Evolutionary conservation across 2,113 vertebrate species (phyloP).

Genomic region (Dissostichus mawsoni): DNA sequence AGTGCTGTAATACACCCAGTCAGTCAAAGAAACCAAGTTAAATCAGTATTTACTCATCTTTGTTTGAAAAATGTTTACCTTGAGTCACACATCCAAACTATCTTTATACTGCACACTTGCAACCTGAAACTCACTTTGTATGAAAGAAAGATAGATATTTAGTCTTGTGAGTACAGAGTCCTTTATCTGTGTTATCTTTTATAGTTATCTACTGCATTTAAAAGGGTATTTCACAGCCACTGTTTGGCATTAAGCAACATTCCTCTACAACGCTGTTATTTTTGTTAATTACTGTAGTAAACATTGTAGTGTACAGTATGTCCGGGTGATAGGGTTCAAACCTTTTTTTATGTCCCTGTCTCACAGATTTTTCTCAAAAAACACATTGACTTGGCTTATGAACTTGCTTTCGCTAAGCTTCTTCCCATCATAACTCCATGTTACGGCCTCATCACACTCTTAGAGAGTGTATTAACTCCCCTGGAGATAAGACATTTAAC

Average conservation of each 20-base stretch:
- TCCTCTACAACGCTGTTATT: not conserved
- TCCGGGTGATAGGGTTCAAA: not conserved
- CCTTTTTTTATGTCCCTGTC: not conserved
- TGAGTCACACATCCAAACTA: slow-evolving; percentile 12
- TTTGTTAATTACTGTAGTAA: not conserved
- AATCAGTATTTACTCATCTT: slow-evolving; percentile 22
- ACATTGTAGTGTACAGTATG: not conserved
- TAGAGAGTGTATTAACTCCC: slow-evolving; percentile 58
- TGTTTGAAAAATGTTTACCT: slow-evolving; percentile 37
- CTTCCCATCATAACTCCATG: slow-evolving; percentile 16
- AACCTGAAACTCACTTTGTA: slow-evolving; percentile 23
- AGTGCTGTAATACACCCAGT: not conserved
- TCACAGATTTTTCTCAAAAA: not conserved
- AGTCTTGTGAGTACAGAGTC: slow-evolving; percentile 26
- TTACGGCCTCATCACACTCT: slow-evolving; percentile 55
- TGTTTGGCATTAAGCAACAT: not conserved
- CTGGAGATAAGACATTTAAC: slow-evolving; percentile 62
- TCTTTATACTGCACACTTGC: slow-evolving; percentile 29
- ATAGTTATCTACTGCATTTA: not conserved
- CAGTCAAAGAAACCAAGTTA: slow-evolving; percentile 15
- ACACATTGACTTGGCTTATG: not conserved
- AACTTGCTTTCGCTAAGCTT: slow-evolving; percentile 20
- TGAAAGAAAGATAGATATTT: not conserved
- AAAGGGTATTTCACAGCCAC: not conserved
- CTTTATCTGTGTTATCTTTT: not conserved